Conservation (phyloP, 2,888 invertebrate genomes). For the Rhagium mordax region DNA sequence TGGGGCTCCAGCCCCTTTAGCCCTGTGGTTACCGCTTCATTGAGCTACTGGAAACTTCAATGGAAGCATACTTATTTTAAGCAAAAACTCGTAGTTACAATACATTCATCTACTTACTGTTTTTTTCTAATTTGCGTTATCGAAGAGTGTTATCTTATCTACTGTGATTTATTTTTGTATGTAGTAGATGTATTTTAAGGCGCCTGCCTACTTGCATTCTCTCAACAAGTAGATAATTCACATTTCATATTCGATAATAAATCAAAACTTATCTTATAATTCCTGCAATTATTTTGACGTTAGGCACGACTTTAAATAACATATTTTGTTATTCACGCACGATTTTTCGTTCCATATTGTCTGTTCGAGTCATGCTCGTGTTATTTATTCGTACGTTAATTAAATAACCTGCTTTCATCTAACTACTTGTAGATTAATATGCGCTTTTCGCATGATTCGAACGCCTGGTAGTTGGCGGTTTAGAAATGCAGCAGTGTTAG, state of each 20-base stretch:
- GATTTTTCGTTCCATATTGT: conserved; percentile 2
- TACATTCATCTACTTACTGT: no score
- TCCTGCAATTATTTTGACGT: neutral
- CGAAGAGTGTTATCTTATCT: no score
- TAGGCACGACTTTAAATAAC: neutral
- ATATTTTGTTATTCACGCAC: neutral
- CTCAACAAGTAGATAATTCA: neutral
- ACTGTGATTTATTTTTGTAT: neutral
- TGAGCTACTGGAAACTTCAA: no score
- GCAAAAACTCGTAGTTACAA: no score
- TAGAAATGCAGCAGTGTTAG: neutral
- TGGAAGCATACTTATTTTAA: no score
- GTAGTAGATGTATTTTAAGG: neutral
- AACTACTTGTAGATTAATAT: neutral
- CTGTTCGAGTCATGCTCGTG: neutral
- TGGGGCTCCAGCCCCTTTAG: no score
- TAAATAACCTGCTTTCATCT: conserved; percentile 4
- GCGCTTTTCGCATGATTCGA: neutral
- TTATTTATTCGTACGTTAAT: conserved; percentile 4
- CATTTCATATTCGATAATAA: neutral
- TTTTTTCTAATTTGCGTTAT: no score
- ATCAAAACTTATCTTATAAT: neutral
- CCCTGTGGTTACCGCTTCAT: no score
- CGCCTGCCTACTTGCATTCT: neutral
- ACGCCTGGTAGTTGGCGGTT: neutral